A percentile compares a stretch with the other conserved stretches of the same genome.
phyloP scores from a whole-genome alignment of 2,797 vertebrate species.

The Lepilemur ruficaudatus region DNA sequence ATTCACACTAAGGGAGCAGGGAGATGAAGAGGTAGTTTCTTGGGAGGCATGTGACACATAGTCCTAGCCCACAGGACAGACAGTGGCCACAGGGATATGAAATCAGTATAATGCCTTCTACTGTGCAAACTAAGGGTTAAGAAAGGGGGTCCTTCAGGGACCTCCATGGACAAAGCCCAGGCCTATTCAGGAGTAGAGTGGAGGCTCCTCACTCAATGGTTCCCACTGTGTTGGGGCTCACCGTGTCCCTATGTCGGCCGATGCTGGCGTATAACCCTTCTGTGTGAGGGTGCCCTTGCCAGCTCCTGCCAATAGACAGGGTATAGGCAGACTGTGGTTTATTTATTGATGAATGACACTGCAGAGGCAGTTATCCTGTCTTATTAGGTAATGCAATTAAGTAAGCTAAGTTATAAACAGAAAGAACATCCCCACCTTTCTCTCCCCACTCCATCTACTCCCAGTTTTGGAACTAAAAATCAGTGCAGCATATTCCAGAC shows the following conservation, averaged over 20 bases:
- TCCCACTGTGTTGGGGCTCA: background rate
- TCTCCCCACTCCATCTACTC: accelerated
- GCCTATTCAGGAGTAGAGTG: background rate
- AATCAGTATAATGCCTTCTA: background rate
- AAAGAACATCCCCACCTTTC: background rate
- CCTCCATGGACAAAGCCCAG: background rate
- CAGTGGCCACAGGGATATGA: background rate
- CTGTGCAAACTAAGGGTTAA: background rate
- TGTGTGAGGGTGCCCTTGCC: background rate
- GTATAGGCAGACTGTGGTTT: background rate
- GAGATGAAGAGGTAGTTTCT: background rate
- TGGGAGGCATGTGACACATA: background rate
- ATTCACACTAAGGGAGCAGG: background rate
- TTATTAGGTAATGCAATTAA: background rate
- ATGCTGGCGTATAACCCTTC: background rate
- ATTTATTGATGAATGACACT: background rate
- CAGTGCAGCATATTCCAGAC: background rate
- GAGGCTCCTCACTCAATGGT: background rate
- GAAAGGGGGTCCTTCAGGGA: background rate
- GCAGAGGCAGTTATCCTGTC: background rate
- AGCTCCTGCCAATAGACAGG: background rate
- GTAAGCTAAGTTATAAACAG: background rate
- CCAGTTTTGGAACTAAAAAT: background rate
- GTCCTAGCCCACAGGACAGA: background rate
- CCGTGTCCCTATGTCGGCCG: background rate